Base-by-base conservation (phyloP, 2,797 vertebrate genomes). In the Oryzias dopingdopingensis region DNA sequence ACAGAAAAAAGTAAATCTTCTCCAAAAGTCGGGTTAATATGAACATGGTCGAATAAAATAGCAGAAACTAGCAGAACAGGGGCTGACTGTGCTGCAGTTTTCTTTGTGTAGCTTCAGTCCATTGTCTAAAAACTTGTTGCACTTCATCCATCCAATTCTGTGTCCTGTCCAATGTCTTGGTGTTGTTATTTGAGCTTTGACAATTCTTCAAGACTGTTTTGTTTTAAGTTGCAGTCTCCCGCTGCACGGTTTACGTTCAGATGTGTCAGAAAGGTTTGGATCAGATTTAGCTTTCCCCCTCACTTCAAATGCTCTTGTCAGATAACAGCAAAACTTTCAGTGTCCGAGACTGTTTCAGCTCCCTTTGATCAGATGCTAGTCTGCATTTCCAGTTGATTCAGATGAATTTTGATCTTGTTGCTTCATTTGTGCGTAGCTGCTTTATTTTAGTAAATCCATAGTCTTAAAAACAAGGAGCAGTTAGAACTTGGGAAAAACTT, bases 401-500 rank as follows among this genome's bases (percentile, higher is more conserved):
- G 29, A 22, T 44, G 15, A 2, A 4, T 7, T 32, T 4, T 4
- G 18, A 20, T 59, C 4, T n/a, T 44, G 18, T 10, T 45, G 15
- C 22, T 16, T 14, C 13, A 37, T 15, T 52, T 5, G 4, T 50
- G 6, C 40, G 14, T 17, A 26, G 16, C 18, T 53, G 6, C 15
- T 8, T 16, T 37, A 4, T 37, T 10, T 13, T 43, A 6, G 29
- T 41, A 5, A 14, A 18, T 17, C 13, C 43, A 26, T 63, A 5
- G 26, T n/a, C 55, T 26, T 24, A 52, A 0, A 4, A 41, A 17
- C 16, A 42, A 16, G 54, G 49, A 41, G 41, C 18, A 42, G 26
- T 0, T 16, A 42, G 54, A 1, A 23, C 73, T 52, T 69, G 17
- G 59, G 15, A 16, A 56, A 54, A 60, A 72, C 65, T 72, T 65